Evolutionary conservation across 2,113 vertebrate species (phyloP).

Genomic region (Brachyhypopomus occidentalis): DNA sequence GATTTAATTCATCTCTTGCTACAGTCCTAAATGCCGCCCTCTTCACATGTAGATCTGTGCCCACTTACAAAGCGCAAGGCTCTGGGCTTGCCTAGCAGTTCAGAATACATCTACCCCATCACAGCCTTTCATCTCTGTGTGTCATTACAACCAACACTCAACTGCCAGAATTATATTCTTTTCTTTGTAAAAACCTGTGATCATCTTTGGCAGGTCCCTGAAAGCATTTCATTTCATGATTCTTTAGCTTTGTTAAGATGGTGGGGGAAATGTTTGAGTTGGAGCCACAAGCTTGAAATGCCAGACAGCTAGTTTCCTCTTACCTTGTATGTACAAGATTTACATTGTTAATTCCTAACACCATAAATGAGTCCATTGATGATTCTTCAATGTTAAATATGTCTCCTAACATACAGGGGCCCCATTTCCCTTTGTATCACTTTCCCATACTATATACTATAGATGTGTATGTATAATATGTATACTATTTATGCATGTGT

Average conservation of each 20-base stretch:
- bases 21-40: background rate
- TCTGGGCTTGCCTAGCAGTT: slow-evolving; percentile 20
- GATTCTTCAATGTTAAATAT: no score
- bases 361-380: background rate
- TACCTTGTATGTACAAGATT: background rate
- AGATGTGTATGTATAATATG: no score
- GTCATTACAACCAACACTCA: slow-evolving; percentile 56
- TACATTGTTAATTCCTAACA: background rate
- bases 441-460: no score
- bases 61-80: background rate
- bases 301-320: background rate
- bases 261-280: slow-evolving; percentile 2
- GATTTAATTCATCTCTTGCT: slow-evolving; percentile 46
- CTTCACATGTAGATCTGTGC: slow-evolving; percentile 32
- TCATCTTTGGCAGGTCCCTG: background rate
- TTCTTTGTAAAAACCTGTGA: background rate
- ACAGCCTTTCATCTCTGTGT: slow-evolving; percentile 61
- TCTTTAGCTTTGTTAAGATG: background rate
- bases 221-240: background rate
- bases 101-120: slow-evolving; percentile 39
- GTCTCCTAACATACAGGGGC: no score
- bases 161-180: slow-evolving; percentile 25
- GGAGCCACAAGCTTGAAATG: background rate
- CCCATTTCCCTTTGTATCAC: no score
- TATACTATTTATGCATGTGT: no score